phyloP scores from a whole-genome alignment of 2,888 invertebrate species.

The Cataglyphis albicans region DNA sequence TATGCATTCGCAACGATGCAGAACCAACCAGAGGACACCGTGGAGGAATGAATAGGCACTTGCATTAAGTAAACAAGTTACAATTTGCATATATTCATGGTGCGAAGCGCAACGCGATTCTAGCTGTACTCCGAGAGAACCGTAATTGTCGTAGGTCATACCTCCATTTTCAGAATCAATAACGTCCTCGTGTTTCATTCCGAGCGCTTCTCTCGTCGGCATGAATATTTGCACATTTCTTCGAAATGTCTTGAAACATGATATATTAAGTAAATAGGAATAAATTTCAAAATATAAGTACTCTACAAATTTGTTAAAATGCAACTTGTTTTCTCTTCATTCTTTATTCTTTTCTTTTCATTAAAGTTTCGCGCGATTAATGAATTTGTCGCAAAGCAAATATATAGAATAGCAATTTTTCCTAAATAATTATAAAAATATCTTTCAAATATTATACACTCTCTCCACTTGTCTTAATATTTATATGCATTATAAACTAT shows the following conservation, averaged over 20 bases:
- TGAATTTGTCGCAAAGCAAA: not conserved
- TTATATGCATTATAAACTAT: not conserved
- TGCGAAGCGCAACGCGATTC: constrained; percentile 47
- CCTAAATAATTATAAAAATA: constrained; percentile 16
- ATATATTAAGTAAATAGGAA: constrained; percentile 1
- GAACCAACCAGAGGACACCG: constrained; percentile 47
- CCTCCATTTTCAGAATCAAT: constrained; percentile 61
- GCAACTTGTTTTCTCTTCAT: not conserved
- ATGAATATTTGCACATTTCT: constrained; percentile 21
- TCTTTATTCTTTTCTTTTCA: not conserved
- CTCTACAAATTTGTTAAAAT: constrained; percentile 5
- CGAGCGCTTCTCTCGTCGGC: constrained; percentile 1
- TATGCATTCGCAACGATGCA: constrained; percentile 57
- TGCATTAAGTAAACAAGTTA: constrained; percentile 73
- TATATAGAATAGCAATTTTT: not conserved
- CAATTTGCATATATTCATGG: constrained; percentile 63
- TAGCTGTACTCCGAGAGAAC: constrained; percentile 50
- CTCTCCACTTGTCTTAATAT: not conserved
- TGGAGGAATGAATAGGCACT: constrained; percentile 64
- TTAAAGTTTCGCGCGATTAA: not conserved
- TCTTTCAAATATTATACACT: not conserved
- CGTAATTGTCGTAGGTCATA: constrained; percentile 66
- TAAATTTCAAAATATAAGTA: constrained; percentile 8
- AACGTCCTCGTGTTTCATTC: constrained; percentile 40
- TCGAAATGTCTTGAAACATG: constrained; percentile 1